These are phyloP conservation scores for Zelostemma sp. DNA, from an alignment of 1,140 invertebrate genomes.

Conservation along the genomic window DNA sequence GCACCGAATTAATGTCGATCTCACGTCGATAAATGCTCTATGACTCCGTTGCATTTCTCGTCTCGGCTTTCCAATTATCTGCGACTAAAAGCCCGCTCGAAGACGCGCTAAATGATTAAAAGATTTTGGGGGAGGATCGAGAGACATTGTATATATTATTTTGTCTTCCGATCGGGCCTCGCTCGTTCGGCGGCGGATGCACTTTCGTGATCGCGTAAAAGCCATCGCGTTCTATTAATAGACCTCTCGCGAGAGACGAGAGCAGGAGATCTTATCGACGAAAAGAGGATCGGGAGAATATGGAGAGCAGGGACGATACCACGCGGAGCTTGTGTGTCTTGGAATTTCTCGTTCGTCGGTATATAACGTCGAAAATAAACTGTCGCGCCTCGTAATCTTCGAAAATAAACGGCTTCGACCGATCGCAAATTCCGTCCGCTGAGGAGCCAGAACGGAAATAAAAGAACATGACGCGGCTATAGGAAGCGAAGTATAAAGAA, in stretches of 20 bases:
- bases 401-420: constrained; percentile 54
- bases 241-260: constrained; percentile 21
- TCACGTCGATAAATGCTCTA: neutral
- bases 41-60: neutral
- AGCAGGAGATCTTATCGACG: constrained; percentile 44
- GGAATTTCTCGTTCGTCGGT: constrained; percentile 52
- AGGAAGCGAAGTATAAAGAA: constrained; percentile 44
- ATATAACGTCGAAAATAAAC: constrained; percentile 56
- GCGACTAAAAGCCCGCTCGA: neutral
- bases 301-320: constrained; percentile 41
- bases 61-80: neutral
- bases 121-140: no score
- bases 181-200: neutral
- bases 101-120: neutral
- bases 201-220: constrained; percentile 20
- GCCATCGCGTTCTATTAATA: constrained; percentile 35
- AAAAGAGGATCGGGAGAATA: constrained; percentile 50
- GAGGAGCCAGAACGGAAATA: constrained; percentile 47
- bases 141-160: neutral
- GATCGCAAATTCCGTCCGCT: constrained; percentile 51
- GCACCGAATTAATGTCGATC: constrained; percentile 13
- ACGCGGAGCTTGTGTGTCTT: constrained; percentile 39
- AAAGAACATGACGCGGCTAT: constrained; percentile 40
- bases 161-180: neutral
- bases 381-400: constrained; percentile 57